phyloP scores from a whole-genome alignment of 2,888 invertebrate genomes.

The Perithous albicinctus region DNA sequence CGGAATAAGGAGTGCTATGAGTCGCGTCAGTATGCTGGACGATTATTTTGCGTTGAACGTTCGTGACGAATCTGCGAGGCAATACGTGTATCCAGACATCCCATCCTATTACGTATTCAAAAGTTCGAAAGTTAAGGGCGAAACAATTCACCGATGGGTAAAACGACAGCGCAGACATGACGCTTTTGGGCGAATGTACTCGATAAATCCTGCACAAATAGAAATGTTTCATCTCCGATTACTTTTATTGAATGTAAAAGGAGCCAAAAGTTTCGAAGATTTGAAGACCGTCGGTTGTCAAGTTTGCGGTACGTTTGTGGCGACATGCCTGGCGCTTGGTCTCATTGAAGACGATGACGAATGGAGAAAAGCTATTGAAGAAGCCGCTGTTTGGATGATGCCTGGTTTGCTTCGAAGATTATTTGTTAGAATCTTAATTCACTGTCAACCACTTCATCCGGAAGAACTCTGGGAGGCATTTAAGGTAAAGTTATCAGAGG shows the following conservation, averaged over 20 bases:
- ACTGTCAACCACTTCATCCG: too few species aligned
- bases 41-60: conserved; percentile 46
- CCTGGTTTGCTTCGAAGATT: too few species aligned
- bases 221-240: conserved; percentile 73
- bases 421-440: too few species aligned
- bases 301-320: conserved; percentile 68
- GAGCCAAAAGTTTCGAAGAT: too few species aligned
- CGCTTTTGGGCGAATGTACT: too few species aligned
- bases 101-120: conserved; percentile 51
- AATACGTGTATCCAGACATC: conserved; percentile 51
- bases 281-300: conserved; percentile 71
- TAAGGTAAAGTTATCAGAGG: conserved; percentile 64
- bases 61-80: conserved; percentile 33
- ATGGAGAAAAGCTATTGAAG: conserved; percentile 59
- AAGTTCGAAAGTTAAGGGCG: background rate
- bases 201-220: conserved; percentile 61
- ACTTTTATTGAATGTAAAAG: conserved; percentile 71
- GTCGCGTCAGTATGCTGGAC: conserved; percentile 27
- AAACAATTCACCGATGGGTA: conserved; percentile 26
- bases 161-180: conserved; percentile 44
- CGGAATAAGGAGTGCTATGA: conserved; percentile 36
- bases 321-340: too few species aligned
- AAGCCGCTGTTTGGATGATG: conserved; percentile 50
- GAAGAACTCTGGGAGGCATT: conserved; percentile 70
- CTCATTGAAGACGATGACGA: conserved; percentile 74